These are phyloP conservation scores for Heliconius ismenius DNA, from an alignment of 2,888 invertebrate genomes.

Conservation along the genomic window DNA sequence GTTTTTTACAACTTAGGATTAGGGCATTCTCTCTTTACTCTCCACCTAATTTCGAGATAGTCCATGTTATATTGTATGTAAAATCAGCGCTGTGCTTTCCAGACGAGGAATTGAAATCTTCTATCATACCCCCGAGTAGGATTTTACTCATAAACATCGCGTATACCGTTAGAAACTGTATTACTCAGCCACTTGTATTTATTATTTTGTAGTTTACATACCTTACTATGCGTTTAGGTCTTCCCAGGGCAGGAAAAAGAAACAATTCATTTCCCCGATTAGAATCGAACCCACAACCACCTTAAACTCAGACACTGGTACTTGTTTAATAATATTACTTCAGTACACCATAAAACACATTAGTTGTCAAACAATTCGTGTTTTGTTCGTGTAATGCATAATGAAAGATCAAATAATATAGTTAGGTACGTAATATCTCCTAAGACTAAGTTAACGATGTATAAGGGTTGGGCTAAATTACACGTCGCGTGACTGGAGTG, in stretches of 20 bases:
- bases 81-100: too few relatives aligned
- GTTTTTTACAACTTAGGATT: too few relatives aligned
- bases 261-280: not conserved
- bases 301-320: not conserved
- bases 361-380: constrained; percentile 16
- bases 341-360: not conserved
- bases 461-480: constrained; percentile 19
- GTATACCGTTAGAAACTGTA: not conserved
- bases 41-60: too few relatives aligned
- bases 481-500: constrained; percentile 10
- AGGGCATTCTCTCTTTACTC: too few relatives aligned
- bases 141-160: not conserved
- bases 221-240: not conserved
- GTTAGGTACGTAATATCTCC: constrained; percentile 17
- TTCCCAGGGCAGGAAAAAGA: not conserved
- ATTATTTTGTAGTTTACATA: too few relatives aligned
- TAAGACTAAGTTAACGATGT: constrained; percentile 22
- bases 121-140: too few relatives aligned
- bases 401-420: constrained; percentile 18
- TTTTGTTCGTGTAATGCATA: constrained; percentile 14
- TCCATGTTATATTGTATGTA: too few relatives aligned
- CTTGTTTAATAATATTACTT: not conserved
- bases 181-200: not conserved
- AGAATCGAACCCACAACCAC: too few relatives aligned
- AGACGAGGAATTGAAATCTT: too few relatives aligned